Conservation (phyloP, 64 coral and sea anemone genomes). For the Montipora cactus region DNA sequence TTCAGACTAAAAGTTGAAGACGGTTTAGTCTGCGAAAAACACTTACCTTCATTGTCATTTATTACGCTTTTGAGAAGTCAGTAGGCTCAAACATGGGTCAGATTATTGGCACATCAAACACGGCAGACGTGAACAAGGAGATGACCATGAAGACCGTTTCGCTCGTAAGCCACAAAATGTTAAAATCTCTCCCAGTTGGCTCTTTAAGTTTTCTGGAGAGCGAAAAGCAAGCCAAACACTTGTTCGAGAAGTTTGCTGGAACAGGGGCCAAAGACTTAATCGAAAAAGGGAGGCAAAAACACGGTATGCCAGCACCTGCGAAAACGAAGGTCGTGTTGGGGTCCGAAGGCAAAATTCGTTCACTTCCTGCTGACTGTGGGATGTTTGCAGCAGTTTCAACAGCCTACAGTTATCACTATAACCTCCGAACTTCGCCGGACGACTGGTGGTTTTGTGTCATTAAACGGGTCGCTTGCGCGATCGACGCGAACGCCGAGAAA, state of each 20-base stretch:
- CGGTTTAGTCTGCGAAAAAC: no score
- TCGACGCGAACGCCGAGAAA: conserved; percentile 65
- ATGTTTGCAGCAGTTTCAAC: conserved; percentile 67
- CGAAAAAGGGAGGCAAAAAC: background rate
- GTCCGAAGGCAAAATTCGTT: conserved; percentile 65
- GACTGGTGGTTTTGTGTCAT: conserved; percentile 90
- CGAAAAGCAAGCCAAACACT: background rate
- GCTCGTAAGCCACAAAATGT: no score
- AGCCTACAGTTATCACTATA: conserved; percentile 83
- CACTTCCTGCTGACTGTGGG: conserved; percentile 31
- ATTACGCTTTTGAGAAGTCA: no score
- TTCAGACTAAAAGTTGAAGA: no score
- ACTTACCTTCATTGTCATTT: no score
- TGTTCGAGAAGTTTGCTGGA: background rate
- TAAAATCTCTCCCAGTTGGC: no score
- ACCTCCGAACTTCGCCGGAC: conserved; percentile 77
- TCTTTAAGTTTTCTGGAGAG: background rate
- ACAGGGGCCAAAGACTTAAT: background rate
- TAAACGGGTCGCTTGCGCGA: conserved; percentile 51
- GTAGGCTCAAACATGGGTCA: no score
- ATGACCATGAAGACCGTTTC: no score
- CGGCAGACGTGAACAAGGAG: no score
- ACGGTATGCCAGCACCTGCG: background rate
- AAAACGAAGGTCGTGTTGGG: conserved; percentile 32
- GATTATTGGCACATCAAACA: no score